A percentile compares a stretch with the other conserved stretches of the same genome.
Evolutionary conservation across 2,113 vertebrate genomes (phyloP).

Genomic region (Ictalurus punctatus): DNA sequence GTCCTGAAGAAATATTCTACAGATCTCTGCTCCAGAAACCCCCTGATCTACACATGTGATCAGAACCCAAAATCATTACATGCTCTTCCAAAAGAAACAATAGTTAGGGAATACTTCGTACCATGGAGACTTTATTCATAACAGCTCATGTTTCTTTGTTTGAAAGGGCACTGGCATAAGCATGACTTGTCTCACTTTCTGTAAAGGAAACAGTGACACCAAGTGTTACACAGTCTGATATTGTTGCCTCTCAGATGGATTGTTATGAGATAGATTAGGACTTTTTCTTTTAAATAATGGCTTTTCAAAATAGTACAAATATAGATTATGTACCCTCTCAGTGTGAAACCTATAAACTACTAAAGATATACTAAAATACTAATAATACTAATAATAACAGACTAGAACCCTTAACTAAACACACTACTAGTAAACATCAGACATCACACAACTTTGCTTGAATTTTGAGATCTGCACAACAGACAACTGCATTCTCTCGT

Average conservation of each 20-base stretch:
- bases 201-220: slow-evolving; percentile 29
- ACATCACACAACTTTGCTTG: background rate
- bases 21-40: background rate
- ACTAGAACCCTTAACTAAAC: background rate
- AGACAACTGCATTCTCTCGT: background rate
- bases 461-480: background rate
- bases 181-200: background rate
- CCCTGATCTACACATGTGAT: background rate
- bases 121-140: background rate
- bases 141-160: background rate
- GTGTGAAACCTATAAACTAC: background rate
- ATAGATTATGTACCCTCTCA: background rate
- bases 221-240: background rate
- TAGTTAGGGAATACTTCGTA: background rate
- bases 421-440: background rate
- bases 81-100: background rate
- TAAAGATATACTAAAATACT: background rate
- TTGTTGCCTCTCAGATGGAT: background rate
- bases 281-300: background rate
- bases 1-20: background rate
- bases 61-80: background rate
- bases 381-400: background rate
- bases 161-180: background rate
- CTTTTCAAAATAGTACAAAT: background rate
- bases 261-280: background rate